Evolutionary conservation across 2,113 vertebrate genomes (phyloP).

Genomic region (Etia nguti): DNA sequence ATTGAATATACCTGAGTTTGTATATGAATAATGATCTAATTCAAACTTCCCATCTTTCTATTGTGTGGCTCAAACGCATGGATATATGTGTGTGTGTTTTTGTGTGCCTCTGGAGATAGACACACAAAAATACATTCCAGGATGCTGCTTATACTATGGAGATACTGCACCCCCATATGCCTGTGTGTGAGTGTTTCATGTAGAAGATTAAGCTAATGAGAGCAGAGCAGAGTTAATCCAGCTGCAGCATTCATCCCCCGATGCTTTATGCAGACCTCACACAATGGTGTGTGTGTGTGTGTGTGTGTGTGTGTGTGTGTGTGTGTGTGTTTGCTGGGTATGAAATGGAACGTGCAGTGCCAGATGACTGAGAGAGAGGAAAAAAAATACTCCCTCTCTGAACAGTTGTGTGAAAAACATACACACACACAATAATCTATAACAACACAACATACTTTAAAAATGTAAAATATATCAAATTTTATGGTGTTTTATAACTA

Average conservation of each 20-base stretch:
- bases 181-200: neutral
- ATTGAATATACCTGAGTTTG: neutral
- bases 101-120: neutral
- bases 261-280: slow-evolving; percentile 2
- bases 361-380: neutral
- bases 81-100: neutral
- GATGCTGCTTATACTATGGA: neutral
- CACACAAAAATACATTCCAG: neutral
- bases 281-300: neutral
- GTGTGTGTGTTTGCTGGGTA: neutral
- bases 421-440: neutral
- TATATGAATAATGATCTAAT: neutral
- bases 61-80: neutral
- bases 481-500: neutral
- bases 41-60: neutral
- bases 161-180: neutral
- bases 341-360: neutral
- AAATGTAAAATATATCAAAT: neutral
- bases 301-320: neutral
- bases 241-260: neutral
- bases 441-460: too few relatives aligned
- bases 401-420: neutral
- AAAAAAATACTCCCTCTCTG: neutral
- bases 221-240: slow-evolving; percentile 24
- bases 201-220: slow-evolving; percentile 33